Base-by-base conservation (phyloP, 1,140 invertebrate species). In the Macrobrachium nipponense region DNA sequence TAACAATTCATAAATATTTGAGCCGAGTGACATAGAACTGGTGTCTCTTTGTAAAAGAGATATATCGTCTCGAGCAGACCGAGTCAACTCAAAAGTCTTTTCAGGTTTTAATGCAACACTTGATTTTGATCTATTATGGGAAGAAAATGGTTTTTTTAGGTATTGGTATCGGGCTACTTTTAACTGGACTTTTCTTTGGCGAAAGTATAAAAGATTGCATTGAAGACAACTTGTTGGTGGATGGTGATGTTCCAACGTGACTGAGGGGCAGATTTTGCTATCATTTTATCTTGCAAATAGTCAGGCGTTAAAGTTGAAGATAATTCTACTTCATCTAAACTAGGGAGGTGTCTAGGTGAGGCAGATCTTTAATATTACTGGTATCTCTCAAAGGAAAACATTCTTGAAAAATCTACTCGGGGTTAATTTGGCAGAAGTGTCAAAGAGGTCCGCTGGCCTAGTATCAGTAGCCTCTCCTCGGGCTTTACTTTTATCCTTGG, bases 41-140 rank as follows among this genome's bases (percentile, higher is more conserved):
- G 88, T 80, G 44, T 89, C 78, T 77, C 88, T 62, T 76, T 87
- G 76, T 61, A 82, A 27, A 27, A 87, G 75, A 72, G 85, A 82
- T 66, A 89, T 83, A 60, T 89, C 88, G 72, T 89, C 88, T 64
- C 81, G 44, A 58, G 73, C 80, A 18, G 73, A 79, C 80, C 72
- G 80, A 20, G 81, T 23, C 59, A 78, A 20, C 62, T 87, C 88
- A 66, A 76, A 84, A 11, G 88, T 61, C 51, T 87, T 84, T 66
- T 89, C 88, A 27, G 88, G 88, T 59, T 89, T 89, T 14, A 89
- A 72, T 11, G 88, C 83, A n/a, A 87, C 88, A 77, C 85, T 87
- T 17, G 86, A 89, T 62, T 89, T 89, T 20, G 88, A 89, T n/a
- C 88, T 66, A 77, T 73, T 86, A 60, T 89, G 85, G 51, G 85